Evolutionary conservation across 2,888 invertebrate genomes (phyloP).

Genomic region (Spodoptera littoralis): DNA sequence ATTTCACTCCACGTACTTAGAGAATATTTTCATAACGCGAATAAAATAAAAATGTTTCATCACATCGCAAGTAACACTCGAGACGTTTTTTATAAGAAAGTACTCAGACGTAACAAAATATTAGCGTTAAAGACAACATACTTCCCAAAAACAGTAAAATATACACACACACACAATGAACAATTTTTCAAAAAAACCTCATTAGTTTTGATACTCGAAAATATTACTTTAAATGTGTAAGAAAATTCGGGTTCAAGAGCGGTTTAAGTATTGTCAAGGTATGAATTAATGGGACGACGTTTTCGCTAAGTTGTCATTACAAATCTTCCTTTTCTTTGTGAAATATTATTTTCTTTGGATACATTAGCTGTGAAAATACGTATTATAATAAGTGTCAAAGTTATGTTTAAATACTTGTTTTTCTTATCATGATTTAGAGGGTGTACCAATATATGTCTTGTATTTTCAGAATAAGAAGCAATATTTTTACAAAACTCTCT

Average conservation of each 20-base stretch:
- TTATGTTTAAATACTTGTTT: no score
- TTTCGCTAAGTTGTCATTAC: conserved; percentile 3
- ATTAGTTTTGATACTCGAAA: conserved; percentile 46
- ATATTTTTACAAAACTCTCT: neutral
- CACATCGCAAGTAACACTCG: conserved; percentile 16
- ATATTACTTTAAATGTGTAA: conserved; percentile 33
- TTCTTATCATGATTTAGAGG: no score
- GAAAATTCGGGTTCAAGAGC: conserved; percentile 29
- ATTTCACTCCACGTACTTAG: conserved; percentile 6
- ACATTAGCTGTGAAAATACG: no score
- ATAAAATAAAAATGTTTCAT: conserved; percentile 36
- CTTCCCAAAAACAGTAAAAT: conserved; percentile 25
- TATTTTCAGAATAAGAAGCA: neutral
- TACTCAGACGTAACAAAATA: conserved; percentile 43
- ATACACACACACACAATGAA: conserved; percentile 26
- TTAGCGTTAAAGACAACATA: conserved; percentile 23
- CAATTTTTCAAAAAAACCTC: conserved; percentile 42
- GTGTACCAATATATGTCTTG: no score
- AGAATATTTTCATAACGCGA: conserved; percentile 35
- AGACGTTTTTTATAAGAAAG: conserved; percentile 40
- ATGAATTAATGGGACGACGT: conserved; percentile 31
- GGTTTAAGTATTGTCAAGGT: conserved; percentile 19
- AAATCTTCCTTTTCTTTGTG: neutral
- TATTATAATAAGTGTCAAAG: no score
- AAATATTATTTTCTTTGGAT: no score